Evolutionary conservation across 1,140 invertebrate genomes (phyloP).

Genomic region (Pristionchus pacificus): DNA sequence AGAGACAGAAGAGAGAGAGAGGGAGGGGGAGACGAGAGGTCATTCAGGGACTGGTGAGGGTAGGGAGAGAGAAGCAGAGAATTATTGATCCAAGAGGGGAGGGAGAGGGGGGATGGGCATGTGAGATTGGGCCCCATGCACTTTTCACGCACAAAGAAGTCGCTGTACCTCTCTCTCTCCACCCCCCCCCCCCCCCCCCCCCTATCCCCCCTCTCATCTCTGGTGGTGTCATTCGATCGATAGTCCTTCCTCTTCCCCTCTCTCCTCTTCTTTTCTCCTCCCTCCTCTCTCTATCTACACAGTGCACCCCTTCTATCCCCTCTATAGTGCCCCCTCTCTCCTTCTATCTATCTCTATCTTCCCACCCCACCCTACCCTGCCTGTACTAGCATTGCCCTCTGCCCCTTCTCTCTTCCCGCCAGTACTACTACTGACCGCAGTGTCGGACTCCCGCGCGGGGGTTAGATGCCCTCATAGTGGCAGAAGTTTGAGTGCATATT

Average conservation of each 20-base stretch:
- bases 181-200: background rate
- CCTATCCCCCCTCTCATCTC: background rate
- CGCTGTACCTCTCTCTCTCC: slow-evolving; percentile 1
- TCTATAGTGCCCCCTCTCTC: background rate
- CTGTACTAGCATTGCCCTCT: background rate
- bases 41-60: too few species aligned
- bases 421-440: slow-evolving; percentile 2
- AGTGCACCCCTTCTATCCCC: slow-evolving; percentile 5
- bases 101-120: too few species aligned
- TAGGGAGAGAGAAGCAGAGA: too few species aligned
- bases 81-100: too few species aligned
- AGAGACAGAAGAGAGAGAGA: too few species aligned
- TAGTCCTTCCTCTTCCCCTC: background rate
- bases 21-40: too few species aligned
- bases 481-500: too few species aligned
- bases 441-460: slow-evolving; percentile 3
- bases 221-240: background rate
- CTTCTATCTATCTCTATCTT: background rate
- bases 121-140: too few species aligned
- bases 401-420: background rate
- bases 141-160: slow-evolving; percentile 3
- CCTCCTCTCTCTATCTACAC: background rate
- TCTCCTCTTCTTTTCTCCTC: background rate
- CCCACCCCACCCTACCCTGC: background rate
- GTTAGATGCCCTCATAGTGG: background rate